Base-by-base conservation (phyloP, 2,888 invertebrate species). In the Cistogaster globosa region DNA sequence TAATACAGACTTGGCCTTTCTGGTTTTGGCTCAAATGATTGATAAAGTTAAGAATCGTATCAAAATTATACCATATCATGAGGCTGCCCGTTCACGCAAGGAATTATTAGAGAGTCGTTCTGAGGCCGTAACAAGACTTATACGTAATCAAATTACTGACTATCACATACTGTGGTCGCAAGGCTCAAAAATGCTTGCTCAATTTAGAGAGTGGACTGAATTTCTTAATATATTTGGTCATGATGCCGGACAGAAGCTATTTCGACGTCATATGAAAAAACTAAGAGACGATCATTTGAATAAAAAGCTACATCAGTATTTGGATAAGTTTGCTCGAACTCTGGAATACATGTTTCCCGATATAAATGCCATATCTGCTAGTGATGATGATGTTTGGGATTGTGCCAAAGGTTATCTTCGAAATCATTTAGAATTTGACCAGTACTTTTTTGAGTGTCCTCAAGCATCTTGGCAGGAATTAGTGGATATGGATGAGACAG, bases 1-100 rank as follows among this genome's bases (percentile, higher is more conserved):
- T 87, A 99, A 99, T 91, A 97, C 98, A 53, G 98, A 99, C 90
- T 94, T 97, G 89, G 97, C 98, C 36, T 97, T 98, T 91, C 94
- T 98, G 90, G 93, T 97, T 74, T 93, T 99, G 79, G 98, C 98
- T 38, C 98, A 98, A 93, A 95, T 98, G 93, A 96, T 98, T 87
- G 98, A 99, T 91, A 96, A 97, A 91, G 96, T 96, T 58, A 98
- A 98, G 93, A 91, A 91, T 87, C 93, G 94, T 68, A 92, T 94
- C 55, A 95, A 96, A 91, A 93, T 95, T 84, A 93, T 95, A 83
- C 95, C 96, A 32, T 97, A 96, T 90, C 94, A 95, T 11, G 98
- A 99, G 91, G 98, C 98, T 7, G 94, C 97, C 60, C 94, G 97
- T 87, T 95, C 96, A 87, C 95, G 97, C 87, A 96, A 97, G 90